Evolutionary conservation across 2,888 invertebrate species (phyloP).

Genomic region (Eumacrocentrus americanus): DNA sequence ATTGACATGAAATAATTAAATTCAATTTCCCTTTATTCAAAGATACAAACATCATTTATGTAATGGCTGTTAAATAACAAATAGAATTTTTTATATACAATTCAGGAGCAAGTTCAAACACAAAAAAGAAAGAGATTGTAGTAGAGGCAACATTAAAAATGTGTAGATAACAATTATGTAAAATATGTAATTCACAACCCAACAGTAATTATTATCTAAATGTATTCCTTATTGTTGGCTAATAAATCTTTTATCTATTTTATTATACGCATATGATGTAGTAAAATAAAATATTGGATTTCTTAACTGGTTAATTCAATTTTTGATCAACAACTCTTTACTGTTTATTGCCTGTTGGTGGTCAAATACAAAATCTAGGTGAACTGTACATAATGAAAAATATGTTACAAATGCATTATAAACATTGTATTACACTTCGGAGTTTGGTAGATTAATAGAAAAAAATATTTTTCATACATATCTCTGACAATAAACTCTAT

Average conservation of each 20-base stretch:
- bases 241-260: too few species aligned
- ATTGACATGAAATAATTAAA: conserved; percentile 5
- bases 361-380: too few species aligned
- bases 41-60: conserved; percentile 38
- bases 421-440: too few species aligned
- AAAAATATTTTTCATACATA: neutral
- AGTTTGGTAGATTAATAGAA: too few species aligned
- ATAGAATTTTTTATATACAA: conserved; percentile 41
- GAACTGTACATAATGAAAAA: neutral
- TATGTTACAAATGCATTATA: neutral
- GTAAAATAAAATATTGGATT: too few species aligned
- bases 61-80: conserved; percentile 45
- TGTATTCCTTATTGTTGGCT: too few species aligned
- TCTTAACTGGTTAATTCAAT: too few species aligned
- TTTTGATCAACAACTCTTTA: too few species aligned
- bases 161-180: conserved; percentile 5
- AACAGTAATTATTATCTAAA: too few species aligned
- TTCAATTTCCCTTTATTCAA: conserved; percentile 37
- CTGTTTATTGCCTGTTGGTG: too few species aligned
- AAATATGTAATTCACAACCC: conserved; percentile 6
- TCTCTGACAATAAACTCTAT: neutral
- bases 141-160: conserved; percentile 6
- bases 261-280: too few species aligned
- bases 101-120: conserved; percentile 42
- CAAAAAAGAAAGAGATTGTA: conserved; percentile 37